Percentiles rank a stretch among this genome's conserved stretches.
Conservation (phyloP, 2,113 vertebrate species). For the Corythornis cristatus region DNA sequence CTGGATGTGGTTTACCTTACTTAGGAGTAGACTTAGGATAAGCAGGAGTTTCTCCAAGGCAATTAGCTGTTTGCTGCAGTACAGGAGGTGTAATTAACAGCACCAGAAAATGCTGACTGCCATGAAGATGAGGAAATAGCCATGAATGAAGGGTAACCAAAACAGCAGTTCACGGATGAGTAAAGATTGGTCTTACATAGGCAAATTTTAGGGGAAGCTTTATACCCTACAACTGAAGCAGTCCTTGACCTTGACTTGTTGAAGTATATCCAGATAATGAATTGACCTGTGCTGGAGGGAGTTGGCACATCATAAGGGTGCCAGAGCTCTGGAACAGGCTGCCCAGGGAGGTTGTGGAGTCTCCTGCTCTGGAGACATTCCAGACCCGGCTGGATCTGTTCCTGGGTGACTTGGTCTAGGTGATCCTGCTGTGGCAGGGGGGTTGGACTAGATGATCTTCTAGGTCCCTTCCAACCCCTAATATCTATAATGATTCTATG, state of each 20-base stretch:
- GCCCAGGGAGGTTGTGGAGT: no score
- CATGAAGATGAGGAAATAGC: not conserved
- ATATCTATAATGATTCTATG: no score
- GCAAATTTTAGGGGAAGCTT: not conserved
- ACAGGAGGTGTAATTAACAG: not conserved
- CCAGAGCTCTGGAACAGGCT: no score
- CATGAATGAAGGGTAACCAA: not conserved
- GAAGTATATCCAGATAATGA: not conserved
- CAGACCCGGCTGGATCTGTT: no score
- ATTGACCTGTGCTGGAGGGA: not conserved
- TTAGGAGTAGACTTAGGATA: not conserved
- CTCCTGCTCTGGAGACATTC: no score
- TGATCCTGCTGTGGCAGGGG: no score
- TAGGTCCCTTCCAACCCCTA: no score
- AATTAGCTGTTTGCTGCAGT: not conserved
- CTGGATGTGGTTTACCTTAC: not conserved
- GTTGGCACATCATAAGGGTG: not conserved
- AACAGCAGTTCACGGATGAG: not conserved
- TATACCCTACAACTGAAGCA: not conserved
- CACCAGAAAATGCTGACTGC: not conserved
- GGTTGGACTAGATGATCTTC: no score
- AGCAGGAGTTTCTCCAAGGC: not conserved
- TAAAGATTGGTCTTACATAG: not conserved
- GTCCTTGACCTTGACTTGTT: not conserved
- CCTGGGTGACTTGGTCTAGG: no score